phyloP scores from a whole-genome alignment of 2,888 invertebrate genomes.

The Holacanthella duospinosa region DNA sequence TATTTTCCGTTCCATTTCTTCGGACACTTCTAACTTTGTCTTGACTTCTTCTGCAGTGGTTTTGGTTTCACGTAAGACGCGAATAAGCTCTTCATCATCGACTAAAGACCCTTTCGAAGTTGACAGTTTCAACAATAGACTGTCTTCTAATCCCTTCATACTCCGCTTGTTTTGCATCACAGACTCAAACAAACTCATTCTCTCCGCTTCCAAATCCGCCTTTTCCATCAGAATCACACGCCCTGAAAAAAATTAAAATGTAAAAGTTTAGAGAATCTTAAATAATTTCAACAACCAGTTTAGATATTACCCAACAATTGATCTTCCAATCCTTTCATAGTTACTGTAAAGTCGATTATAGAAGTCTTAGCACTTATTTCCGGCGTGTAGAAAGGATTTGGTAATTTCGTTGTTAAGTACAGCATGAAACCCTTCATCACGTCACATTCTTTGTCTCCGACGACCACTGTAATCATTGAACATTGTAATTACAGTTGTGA shows the following conservation, averaged over 20 bases:
- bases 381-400: slow-evolving; percentile 92
- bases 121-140: slow-evolving; percentile 77
- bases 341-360: slow-evolving; percentile 94
- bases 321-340: slow-evolving; percentile 91
- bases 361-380: slow-evolving; percentile 94
- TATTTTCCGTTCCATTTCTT: slow-evolving; percentile 87
- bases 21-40: slow-evolving; percentile 82
- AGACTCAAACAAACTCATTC: slow-evolving; percentile 84
- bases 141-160: slow-evolving; percentile 91
- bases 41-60: slow-evolving; percentile 88
- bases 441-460: slow-evolving; percentile 93
- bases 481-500: too few species aligned
- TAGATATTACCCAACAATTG: slow-evolving; percentile 71
- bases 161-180: slow-evolving; percentile 92
- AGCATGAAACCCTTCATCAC: slow-evolving; percentile 91
- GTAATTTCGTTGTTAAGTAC: slow-evolving; percentile 90
- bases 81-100: slow-evolving; percentile 88
- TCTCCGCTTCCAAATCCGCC: slow-evolving; percentile 84
- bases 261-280: slow-evolving; percentile 1
- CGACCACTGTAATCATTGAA: too few species aligned
- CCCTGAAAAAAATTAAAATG: slow-evolving; percentile 40
- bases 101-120: slow-evolving; percentile 88
- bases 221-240: slow-evolving; percentile 93
- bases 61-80: slow-evolving; percentile 74
- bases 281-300: too few species aligned